Evolutionary conservation across 1,140 invertebrate species (phyloP).

Genomic region (Pseudomyrmex cubaensis): DNA sequence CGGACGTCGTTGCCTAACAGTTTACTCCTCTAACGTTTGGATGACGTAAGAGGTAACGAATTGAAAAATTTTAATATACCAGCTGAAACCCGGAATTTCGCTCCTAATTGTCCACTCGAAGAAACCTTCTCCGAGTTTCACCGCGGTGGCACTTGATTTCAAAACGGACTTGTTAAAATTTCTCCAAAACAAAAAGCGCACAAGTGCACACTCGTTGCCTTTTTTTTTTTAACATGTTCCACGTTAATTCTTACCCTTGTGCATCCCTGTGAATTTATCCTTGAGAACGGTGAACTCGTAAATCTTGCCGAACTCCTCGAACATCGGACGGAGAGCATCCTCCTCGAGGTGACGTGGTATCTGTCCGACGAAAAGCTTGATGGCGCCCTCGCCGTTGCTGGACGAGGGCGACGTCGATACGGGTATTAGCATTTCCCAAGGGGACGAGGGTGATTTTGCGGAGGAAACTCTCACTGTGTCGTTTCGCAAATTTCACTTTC

Average conservation of each 20-base stretch:
- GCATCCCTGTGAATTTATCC: constrained; percentile 96
- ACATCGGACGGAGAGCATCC: constrained; percentile 94
- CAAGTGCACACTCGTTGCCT: not conserved
- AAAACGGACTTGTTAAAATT: not conserved
- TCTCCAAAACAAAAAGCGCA: not conserved
- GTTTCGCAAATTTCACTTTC: not conserved
- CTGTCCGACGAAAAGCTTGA: constrained; percentile 97
- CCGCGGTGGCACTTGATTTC: not conserved
- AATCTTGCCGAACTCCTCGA: constrained; percentile 97
- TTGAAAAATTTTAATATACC: constrained; percentile 15
- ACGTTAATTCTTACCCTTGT: constrained; percentile 92
- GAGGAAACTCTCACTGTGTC: not conserved
- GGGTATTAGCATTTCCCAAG: constrained; percentile 76
- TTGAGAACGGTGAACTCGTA: constrained; percentile 97
- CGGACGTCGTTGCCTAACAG: constrained; percentile 20
- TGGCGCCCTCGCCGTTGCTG: constrained; percentile 85
- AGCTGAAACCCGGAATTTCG: not conserved
- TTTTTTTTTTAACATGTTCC: not conserved
- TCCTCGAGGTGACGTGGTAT: constrained; percentile 96
- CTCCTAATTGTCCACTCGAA: not conserved
- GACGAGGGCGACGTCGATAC: constrained; percentile 67
- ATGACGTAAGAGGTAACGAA: not conserved
- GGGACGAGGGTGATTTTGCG: too few relatives aligned
- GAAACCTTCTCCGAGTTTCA: not conserved
- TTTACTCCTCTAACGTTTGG: constrained; percentile 28